Evolutionary conservation across 2,888 invertebrate species (phyloP), one percentile per base, ranked within the genome.

Genomic region (Xestia c-nigrum): DNA sequence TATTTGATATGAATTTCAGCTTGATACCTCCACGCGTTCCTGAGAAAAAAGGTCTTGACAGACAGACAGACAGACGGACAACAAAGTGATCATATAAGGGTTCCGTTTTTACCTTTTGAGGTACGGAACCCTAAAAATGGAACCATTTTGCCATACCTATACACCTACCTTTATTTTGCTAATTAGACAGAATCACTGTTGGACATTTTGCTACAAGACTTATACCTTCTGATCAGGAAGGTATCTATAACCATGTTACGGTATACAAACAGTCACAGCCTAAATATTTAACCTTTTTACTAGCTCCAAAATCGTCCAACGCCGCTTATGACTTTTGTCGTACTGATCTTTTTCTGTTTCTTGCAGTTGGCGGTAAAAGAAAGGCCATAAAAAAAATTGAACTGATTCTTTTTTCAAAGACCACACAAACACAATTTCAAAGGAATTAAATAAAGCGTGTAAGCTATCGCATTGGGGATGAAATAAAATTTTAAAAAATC

Each of bases 401-500:
- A 50, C 0, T 5, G 19, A 31, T 70, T 5, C 19, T 21, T 1
- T 50, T 21, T 61, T 72, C 31, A 59, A 72, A 79, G 40, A 78
- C 65, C 59, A 78, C 55, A 66, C 43, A 78, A 0, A 19, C 10
- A 64, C 9, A 57, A 46, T 5, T 40, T 59, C 24, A 80, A 59
- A 55, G 46, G n/a, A 38, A 72, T 84, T 71, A 61, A 78, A 74
- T 24, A 67, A 40, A 81, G 10, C 43, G 2, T 47, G 14, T 40
- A 47, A 50, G 61, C 66, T 70, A 84, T 81, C 73, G 24, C 21
- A 19, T 55, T 40, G 40, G 47, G 43, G 47, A 47, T 70, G 16
- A 63, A 72, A 82, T 38, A 80, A 81, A n/a, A 69, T 64, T 21
- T 31, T 1, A 72, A 72, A 50, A 78, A 66, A 40, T 31, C 46